Percentiles rank a stretch among this genome's conserved stretches.
Conservation (phyloP, 2,797 vertebrate species). For the Adelosebastes latens region DNA sequence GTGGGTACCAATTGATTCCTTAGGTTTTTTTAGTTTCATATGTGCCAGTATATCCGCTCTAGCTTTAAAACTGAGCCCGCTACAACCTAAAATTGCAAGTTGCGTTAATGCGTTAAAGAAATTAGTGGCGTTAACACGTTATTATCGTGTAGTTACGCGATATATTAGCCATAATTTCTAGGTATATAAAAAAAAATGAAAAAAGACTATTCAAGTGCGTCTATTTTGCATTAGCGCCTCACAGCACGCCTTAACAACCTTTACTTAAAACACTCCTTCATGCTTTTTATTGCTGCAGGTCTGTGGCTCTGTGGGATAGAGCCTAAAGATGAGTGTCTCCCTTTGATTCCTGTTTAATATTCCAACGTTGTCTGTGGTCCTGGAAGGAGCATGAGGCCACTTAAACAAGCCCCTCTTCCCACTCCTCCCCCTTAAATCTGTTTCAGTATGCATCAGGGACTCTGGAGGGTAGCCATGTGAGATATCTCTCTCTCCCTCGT, state of each 20-base stretch:
- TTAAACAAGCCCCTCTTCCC: conserved; percentile 45
- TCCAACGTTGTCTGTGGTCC: conserved; percentile 67
- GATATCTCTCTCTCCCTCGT: conserved; percentile 67
- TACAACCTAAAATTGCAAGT: too few species aligned
- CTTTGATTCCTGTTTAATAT: conserved; percentile 73
- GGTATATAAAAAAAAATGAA: not conserved
- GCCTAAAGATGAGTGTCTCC: conserved; percentile 29
- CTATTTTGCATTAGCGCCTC: conserved; percentile 15
- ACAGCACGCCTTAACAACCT: conserved; percentile 8
- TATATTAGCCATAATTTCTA: too few species aligned
- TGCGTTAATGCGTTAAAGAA: too few species aligned
- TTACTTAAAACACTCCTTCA: conserved; percentile 16
- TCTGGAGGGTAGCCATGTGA: conserved; percentile 71
- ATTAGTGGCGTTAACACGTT: too few species aligned
- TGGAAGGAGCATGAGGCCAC: conserved; percentile 60
- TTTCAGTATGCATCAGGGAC: conserved; percentile 75
- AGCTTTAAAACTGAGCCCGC: too few species aligned
- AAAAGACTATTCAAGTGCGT: conserved; percentile 1
- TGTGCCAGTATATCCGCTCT: too few species aligned
- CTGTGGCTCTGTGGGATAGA: conserved; percentile 26
- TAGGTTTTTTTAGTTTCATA: too few species aligned
- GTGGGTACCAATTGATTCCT: too few species aligned
- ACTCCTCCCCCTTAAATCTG: conserved; percentile 53
- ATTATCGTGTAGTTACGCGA: too few species aligned
- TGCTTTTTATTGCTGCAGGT: conserved; percentile 30